These are phyloP conservation scores for Brachymystax lenok DNA, from an alignment of 2,797 vertebrate species.

Conservation along the genomic window DNA sequence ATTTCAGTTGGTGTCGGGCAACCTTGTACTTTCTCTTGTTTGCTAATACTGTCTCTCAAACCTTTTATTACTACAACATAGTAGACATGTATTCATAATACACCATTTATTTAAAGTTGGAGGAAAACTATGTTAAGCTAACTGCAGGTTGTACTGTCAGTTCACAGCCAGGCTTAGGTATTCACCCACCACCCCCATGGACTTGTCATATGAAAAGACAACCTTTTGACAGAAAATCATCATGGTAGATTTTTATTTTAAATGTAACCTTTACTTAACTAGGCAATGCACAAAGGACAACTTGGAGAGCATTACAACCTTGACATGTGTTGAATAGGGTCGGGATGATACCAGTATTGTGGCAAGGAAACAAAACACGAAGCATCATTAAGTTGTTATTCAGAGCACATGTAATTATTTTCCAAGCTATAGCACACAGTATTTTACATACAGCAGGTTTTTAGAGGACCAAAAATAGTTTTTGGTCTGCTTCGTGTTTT, in stretches of 20 bases:
- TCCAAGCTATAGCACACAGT: too few species aligned
- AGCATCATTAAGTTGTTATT: too few species aligned
- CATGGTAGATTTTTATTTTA: neutral
- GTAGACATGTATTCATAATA: neutral
- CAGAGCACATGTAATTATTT: too few species aligned
- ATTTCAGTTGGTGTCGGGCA: neutral
- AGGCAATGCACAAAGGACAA: neutral
- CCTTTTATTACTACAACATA: neutral
- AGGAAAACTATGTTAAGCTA: neutral
- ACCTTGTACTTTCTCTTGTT: neutral
- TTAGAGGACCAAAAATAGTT: too few species aligned
- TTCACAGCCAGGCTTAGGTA: neutral
- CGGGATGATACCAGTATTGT: too few species aligned
- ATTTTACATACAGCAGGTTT: too few species aligned
- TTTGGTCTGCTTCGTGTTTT: too few species aligned
- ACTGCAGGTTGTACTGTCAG: neutral
- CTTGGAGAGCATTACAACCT: neutral
- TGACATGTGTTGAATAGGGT: neutral
- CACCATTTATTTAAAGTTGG: slow-evolving; percentile 7
- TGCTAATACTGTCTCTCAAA: neutral
- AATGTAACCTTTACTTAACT: too few species aligned
- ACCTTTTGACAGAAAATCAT: neutral
- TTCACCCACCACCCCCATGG: neutral
- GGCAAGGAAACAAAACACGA: too few species aligned
- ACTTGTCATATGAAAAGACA: neutral